A percentile compares a stretch with the other conserved stretches of the same genome.
Conservation (phyloP, 2,113 vertebrate genomes). For the Tragelaphus imberbis region DNA sequence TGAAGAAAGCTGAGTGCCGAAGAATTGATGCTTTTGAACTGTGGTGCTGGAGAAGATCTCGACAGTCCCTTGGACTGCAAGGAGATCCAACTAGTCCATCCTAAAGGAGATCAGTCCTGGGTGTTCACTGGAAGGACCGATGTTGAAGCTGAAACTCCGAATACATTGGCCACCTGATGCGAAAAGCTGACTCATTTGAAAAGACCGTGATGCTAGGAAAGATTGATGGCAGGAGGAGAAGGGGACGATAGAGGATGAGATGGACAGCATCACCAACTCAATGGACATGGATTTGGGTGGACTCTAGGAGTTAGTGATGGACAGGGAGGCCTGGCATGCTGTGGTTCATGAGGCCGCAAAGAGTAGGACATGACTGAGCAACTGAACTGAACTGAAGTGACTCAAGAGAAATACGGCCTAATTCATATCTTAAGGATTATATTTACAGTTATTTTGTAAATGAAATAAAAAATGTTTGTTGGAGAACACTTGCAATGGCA, state of each 20-base stretch:
- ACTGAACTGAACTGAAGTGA: not conserved
- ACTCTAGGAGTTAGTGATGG: not conserved
- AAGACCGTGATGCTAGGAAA: not conserved
- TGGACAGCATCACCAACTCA: not conserved
- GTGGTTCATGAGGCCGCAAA: not conserved
- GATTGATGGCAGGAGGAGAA: not conserved
- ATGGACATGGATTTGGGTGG: not conserved
- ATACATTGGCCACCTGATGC: not conserved
- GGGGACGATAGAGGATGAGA: not conserved
- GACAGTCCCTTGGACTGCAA: not conserved
- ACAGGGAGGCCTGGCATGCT: not conserved
- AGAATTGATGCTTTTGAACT: not conserved
- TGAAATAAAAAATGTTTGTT: not conserved
- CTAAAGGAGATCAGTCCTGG: not conserved
- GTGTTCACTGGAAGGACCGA: not conserved
- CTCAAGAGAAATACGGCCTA: slow-evolving; percentile 20
- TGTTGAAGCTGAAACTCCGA: not conserved
- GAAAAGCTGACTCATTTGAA: not conserved
- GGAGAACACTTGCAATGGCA: not conserved
- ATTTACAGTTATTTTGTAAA: slow-evolving; percentile 41
- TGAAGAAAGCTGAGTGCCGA: not conserved
- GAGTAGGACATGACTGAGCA: not conserved
- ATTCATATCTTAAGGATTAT: not conserved
- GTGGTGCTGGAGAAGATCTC: not conserved
- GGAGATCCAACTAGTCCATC: not conserved